Percentiles rank a stretch among this genome's conserved stretches.
Conservation (phyloP, 2,888 invertebrate genomes). For the Heliconius erato region DNA sequence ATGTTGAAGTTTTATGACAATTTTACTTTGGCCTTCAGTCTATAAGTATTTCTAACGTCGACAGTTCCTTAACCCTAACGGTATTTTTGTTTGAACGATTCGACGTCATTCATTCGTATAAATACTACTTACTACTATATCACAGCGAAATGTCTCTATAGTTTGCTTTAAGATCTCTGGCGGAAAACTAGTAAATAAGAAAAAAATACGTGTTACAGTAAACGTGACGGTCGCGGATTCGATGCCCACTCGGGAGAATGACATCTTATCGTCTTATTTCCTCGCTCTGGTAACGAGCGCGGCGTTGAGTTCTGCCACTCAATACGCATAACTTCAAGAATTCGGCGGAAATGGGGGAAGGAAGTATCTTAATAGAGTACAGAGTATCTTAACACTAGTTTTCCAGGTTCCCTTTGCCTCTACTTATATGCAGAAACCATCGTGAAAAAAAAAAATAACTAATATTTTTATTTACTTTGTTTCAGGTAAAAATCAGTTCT, state of each 20-base stretch:
- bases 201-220: not conserved
- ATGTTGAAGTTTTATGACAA: not conserved
- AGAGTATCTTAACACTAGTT: not conserved
- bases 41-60: not conserved
- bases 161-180: not conserved
- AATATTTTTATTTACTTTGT: not conserved
- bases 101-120: constrained; percentile 2
- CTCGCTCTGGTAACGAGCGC: not conserved
- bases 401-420: not conserved
- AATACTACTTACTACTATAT: not conserved
- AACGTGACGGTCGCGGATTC: not conserved
- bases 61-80: constrained; percentile 23
- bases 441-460: not conserved
- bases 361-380: not conserved
- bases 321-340: no score
- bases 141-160: not conserved
- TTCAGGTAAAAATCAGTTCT: not conserved
- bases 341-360: no score
- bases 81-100: not conserved
- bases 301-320: no score
- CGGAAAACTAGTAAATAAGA: not conserved
- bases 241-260: not conserved
- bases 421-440: not conserved
- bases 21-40: not conserved
- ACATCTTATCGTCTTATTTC: not conserved